Base-by-base conservation (phyloP, 2,113 vertebrate genomes). In the Onychostruthus taczanowskii region DNA sequence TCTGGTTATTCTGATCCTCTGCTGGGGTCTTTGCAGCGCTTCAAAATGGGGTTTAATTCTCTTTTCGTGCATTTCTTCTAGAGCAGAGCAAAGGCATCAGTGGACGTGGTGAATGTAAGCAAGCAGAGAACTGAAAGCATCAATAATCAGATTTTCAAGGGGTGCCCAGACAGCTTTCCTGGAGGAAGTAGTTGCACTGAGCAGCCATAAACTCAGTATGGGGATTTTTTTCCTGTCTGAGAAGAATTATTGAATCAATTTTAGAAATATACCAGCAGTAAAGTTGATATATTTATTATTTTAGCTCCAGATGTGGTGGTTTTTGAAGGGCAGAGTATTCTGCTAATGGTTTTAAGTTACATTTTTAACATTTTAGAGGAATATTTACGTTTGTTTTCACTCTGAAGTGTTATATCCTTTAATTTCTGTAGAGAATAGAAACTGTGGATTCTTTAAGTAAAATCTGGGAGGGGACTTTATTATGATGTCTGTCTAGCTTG, bases 351-450 rank as follows among this genome's bases (percentile, higher is more conserved):
- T 83, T 79, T 73, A 31, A 77, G 82, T 84, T 93, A 9, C 2
- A n/a, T 73, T 92, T 74, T 62, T 10, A 52, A 8, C 13, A 8
- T 39, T 85, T 83, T 55, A 43, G 50, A 19, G 27, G 47, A 56
- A 6, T 37, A 13, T 37, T 80, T 94, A 43, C 13, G 0, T 41
- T 77, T 91, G 37, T 81, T 88, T 69, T 24, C 92, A 84, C 13
- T 89, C 3, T 2, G 27, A 55, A 93, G 56, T 90, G 47, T 81
- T 84, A 68, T 85, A 33, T 68, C 17, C 44, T 83, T 95, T 94
- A 84, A 46, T 94, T 90, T 94, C 67, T 90, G 26, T 64, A 30
- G 72, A 46, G 55, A 90, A 41, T 46, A 84, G 89, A 87, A 87
- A 39, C 47, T 78, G 1, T 79, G 53, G 47, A 10, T 91, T 92